Evolutionary conservation across 2,113 vertebrate genomes (phyloP), one percentile per base, ranked within the genome.

Genomic region (Hiodon tergisus): DNA sequence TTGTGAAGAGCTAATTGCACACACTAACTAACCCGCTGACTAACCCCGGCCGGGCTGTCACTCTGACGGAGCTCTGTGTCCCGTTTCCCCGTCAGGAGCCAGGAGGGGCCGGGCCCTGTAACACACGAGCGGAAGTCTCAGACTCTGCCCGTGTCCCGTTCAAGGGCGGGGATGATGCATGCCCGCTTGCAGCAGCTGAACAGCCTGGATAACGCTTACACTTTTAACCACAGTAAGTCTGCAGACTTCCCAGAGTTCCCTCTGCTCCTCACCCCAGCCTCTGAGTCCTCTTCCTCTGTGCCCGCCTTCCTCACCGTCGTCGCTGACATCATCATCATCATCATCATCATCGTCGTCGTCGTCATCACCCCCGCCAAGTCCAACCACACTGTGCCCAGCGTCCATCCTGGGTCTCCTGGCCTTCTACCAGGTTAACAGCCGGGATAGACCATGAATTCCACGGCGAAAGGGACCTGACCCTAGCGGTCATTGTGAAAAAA

Each of bases 111-210:
- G 91, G 96, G 96, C 93, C 90, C 93, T 81, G 92, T 97, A 92
- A 92, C 93, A 92, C 95, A 98, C 89, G 97, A 98, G 90, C 95
- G 96, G 91, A 98, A 96, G 88, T 96, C 97, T 96, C 97, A 98
- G 95, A 98, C 97, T 94, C 95, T 99, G 91, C 96, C 96, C 93
- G 96, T 98, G 94, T 97, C 96, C 93, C 97, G 97, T 94, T 98
- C 94, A 95, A 98, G 96, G 93, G 93, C 95, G 90, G 95, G 95
- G 88, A 94, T 97, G 94, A 93, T 97, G 95, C 97, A 99, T 94
- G 94, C 95, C 92, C 96, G 96, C 94, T 95, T 98, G 88, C 96
- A 98, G 87, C 97, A 98, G 90, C 95, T 99, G 93, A 95, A 93
- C 96, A 99, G 97, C 92, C 94, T 99, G 96, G 97, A 99, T 94